Conservation (phyloP, 2,797 vertebrate species). For the Sebastes alutus region DNA sequence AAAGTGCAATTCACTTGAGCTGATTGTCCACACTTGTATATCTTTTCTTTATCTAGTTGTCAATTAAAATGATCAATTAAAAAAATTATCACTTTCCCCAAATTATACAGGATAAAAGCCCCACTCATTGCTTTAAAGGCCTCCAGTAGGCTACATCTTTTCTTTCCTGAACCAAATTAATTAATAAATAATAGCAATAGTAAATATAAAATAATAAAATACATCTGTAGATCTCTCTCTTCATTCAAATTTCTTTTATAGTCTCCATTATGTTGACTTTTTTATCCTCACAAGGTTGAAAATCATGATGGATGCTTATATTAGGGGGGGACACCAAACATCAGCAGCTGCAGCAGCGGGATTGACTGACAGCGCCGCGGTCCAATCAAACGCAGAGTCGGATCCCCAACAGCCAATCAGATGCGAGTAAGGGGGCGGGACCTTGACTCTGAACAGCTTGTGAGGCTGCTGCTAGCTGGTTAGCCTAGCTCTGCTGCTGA, state of each 20-base stretch:
- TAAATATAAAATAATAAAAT: neutral
- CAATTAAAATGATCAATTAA: neutral
- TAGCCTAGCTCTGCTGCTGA: constrained; percentile 59
- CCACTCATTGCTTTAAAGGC: neutral
- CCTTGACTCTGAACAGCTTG: constrained; percentile 33
- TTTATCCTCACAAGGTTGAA: neutral
- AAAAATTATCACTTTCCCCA: neutral
- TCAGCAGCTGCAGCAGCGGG: constrained; percentile 55
- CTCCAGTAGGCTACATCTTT: neutral
- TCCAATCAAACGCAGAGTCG: constrained; percentile 37
- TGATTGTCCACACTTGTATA: neutral
- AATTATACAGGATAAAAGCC: too few relatives aligned
- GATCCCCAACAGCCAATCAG: constrained; percentile 47
- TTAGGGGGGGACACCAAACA: constrained; percentile 27
- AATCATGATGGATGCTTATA: constrained; percentile 27
- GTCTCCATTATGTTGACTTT: too few relatives aligned
- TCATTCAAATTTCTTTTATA: neutral
- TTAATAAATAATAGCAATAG: neutral
- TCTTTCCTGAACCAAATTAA: neutral
- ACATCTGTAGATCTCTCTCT: neutral
- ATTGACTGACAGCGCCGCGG: constrained; percentile 32
- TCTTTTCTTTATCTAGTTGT: neutral
- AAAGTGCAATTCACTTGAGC: neutral
- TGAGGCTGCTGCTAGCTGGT: constrained; percentile 51
- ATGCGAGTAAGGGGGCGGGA: constrained; percentile 7